Percentiles rank a stretch among this genome's conserved stretches.
Evolutionary conservation across 1,140 invertebrate genomes (phyloP).

Genomic region (Aleiodes sp.): DNA sequence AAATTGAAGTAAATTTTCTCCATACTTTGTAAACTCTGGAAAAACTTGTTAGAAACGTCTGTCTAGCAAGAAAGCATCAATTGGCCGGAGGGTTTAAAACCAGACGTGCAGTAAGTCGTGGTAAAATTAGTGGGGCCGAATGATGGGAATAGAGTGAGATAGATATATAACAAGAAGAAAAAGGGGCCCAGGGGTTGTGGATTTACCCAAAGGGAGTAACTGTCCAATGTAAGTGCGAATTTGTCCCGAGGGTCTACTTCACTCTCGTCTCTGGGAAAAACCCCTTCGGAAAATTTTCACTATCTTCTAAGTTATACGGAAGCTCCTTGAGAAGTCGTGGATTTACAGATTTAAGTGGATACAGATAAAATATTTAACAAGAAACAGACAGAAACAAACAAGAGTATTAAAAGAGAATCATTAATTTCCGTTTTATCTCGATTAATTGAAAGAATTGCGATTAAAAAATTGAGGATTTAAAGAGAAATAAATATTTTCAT

Average conservation of each 20-base stretch:
- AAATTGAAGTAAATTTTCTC: not conserved
- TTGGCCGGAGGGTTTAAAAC: conserved; percentile 50
- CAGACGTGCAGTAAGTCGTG: conserved; percentile 31
- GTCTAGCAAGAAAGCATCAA: conserved; percentile 11
- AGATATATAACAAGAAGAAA: conserved; percentile 35
- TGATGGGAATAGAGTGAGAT: conserved; percentile 26
- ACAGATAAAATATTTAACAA: not conserved
- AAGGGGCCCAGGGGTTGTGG: conserved; percentile 22
- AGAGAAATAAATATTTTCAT: no score
- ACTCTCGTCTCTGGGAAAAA: conserved; percentile 38
- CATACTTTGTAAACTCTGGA: not conserved
- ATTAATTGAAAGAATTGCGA: no score
- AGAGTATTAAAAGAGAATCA: no score
- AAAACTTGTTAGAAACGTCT: conserved; percentile 25
- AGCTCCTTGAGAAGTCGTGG: not conserved
- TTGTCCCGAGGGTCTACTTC: conserved; percentile 56
- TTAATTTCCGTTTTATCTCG: no score
- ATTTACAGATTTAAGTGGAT: not conserved
- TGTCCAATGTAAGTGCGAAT: conserved; percentile 52
- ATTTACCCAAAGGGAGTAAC: conserved; percentile 34
- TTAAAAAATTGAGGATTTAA: no score
- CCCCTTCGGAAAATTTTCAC: conserved; percentile 47
- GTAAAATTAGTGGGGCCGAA: conserved; percentile 52
- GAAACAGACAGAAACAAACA: no score
- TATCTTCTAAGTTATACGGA: not conserved